Percentiles rank a stretch among this genome's conserved stretches.
Conservation (phyloP, 2,797 vertebrate genomes). For the Falco concolor region DNA sequence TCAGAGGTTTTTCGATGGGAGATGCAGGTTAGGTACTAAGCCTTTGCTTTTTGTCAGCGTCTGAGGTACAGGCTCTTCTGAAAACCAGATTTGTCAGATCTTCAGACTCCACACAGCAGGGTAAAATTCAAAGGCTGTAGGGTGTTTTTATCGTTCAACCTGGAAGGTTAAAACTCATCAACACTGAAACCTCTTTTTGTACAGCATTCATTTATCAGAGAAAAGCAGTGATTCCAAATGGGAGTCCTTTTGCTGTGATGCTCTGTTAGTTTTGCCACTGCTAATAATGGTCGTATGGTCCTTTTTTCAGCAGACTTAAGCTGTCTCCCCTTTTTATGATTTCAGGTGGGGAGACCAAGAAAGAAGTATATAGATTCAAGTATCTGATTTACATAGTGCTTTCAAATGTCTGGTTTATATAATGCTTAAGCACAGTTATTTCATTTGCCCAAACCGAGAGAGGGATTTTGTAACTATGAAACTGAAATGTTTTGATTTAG, state of each 20-base stretch:
- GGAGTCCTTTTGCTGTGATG: background rate
- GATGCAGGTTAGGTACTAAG: background rate
- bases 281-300: background rate
- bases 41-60: background rate
- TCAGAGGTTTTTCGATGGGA: background rate
- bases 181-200: background rate
- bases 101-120: background rate
- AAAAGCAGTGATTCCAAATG: background rate
- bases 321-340: background rate
- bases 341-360: background rate
- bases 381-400: background rate
- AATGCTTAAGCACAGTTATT: background rate
- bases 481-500: background rate
- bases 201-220: background rate
- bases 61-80: background rate
- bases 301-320: background rate
- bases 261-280: background rate
- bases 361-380: background rate
- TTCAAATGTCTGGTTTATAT: background rate
- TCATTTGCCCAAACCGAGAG: background rate
- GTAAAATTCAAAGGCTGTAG: background rate
- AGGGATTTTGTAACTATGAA: background rate
- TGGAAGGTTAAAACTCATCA: slow-evolving; percentile 7
- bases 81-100: background rate
- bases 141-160: background rate